phyloP scores from a whole-genome alignment of 2,888 invertebrate genomes.

The Phaonia tiefii region DNA sequence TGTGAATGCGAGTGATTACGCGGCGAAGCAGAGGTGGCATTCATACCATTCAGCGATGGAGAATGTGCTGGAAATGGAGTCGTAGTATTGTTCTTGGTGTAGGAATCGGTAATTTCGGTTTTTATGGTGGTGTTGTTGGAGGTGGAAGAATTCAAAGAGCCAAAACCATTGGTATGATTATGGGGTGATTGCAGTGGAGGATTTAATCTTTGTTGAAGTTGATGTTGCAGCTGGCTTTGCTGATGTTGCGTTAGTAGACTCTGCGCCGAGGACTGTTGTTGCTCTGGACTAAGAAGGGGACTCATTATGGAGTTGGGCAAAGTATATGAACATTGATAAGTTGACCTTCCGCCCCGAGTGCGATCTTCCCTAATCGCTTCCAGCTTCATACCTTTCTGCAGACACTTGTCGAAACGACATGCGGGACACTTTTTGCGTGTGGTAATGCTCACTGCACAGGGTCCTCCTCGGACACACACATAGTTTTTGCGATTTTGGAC shows the following conservation, averaged over 20 bases:
- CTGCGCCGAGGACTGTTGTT: constrained; percentile 69
- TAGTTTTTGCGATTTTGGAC: constrained; percentile 99
- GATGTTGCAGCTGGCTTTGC: constrained; percentile 64
- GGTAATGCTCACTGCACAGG: constrained; percentile 94
- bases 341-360: constrained; percentile 96
- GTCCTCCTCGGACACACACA: constrained; percentile 93
- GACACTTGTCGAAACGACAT: constrained; percentile 97
- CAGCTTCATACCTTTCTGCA: constrained; percentile 97
- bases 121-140: constrained; percentile 78
- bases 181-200: constrained; percentile 70
- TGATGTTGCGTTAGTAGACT: constrained; percentile 67
- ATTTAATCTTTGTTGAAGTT: constrained; percentile 69
- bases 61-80: constrained; percentile 64
- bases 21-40: constrained; percentile 62
- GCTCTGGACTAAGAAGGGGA: constrained; percentile 81
- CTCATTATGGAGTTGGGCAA: constrained; percentile 86
- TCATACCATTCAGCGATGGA: constrained; percentile 63
- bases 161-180: constrained; percentile 49
- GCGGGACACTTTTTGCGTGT: constrained; percentile 98
- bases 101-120: constrained; percentile 79
- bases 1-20: constrained; percentile 60
- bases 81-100: constrained; percentile 49
- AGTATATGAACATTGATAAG: constrained; percentile 96
- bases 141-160: constrained; percentile 5
- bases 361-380: constrained; percentile 98